Evolutionary conservation across 2,888 invertebrate genomes (phyloP), one percentile per base, ranked within the genome.

Genomic region (Coenonympha glycerion): DNA sequence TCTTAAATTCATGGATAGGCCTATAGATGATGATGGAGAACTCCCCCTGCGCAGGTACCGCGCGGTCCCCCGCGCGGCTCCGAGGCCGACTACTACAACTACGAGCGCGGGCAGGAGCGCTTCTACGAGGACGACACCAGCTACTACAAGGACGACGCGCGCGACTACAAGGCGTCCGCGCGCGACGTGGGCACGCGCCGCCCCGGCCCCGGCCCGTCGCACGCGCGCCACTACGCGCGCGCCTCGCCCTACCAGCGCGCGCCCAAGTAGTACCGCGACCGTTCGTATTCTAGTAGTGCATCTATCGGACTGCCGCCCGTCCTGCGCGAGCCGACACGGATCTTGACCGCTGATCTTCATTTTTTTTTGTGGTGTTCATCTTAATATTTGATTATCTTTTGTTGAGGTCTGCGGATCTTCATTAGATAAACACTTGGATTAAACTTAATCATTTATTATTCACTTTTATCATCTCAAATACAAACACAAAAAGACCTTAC

Each of bases 81-180:
- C 71, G 94, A 66, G 82, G 90, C 56, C 87, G 94, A 94, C 63
- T 92, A 91, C 68, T 92, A 91, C 37, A 37, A 3, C 69, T 94
- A 93, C 77, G 89, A 81, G 70, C 89, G 80, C 33, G 71, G 80
- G 19, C 73, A 72, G 39, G 84, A 85, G 5, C 78, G 80, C 30
- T 84, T 75, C 73, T 84, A 83, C 64, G 82, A 84, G 22, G 85
- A 85, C 8, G 85, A 82, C 13, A 22, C 49, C 18, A 59, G 65
- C 6, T 74, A 74, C 60, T 80, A 79, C 69, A 79, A 82, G 64
- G 61, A 62, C 22, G 61, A 61, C 22, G 31, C 49, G 1, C 70
- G 79, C 56, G 83, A 84, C 16, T 85, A 72, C 76, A 83, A 85
- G 71, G 41, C 65, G 22, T 63, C 75, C 0, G 65, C 75, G 9